Evolutionary conservation across 1,140 invertebrate genomes (phyloP).

Genomic region (Drosophila insularis): DNA sequence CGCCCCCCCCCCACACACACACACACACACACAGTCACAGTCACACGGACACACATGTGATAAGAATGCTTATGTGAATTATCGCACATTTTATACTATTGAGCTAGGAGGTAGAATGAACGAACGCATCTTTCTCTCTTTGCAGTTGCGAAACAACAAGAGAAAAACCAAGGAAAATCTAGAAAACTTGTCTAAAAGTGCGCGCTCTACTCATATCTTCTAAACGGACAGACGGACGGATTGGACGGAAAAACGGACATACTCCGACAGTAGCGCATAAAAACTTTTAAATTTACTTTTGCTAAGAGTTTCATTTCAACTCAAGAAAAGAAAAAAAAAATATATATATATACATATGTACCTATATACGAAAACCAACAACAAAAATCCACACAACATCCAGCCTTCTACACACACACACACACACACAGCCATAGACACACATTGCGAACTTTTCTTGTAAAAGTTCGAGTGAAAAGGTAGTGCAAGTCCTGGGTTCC

Average conservation of each 20-base stretch:
- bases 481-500: conserved; percentile 14
- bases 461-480: conserved; percentile 43
- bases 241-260: conserved; percentile 13
- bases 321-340: background rate
- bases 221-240: conserved; percentile 8
- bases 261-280: conserved; percentile 57
- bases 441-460: conserved; percentile 61
- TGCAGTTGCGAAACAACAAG: conserved; percentile 1
- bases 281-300: conserved; percentile 82
- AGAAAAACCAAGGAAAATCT: conserved; percentile 45
- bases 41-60: conserved; percentile 49
- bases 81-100: conserved; percentile 71
- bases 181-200: conserved; percentile 78
- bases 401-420: conserved; percentile 19
- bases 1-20: conserved; percentile 20
- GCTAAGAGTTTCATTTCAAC: conserved; percentile 78
- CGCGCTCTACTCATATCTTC: conserved; percentile 70
- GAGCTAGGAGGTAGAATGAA: conserved; percentile 10
- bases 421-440: background rate
- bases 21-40: conserved; percentile 3
- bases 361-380: conserved; percentile 3
- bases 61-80: conserved; percentile 79
- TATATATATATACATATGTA: background rate
- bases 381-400: conserved; percentile 7
- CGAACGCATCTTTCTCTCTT: conserved; percentile 33